Percentiles rank a stretch among this genome's conserved stretches.
Conservation (phyloP, 2,797 vertebrate genomes). For the Hydrophis major region DNA sequence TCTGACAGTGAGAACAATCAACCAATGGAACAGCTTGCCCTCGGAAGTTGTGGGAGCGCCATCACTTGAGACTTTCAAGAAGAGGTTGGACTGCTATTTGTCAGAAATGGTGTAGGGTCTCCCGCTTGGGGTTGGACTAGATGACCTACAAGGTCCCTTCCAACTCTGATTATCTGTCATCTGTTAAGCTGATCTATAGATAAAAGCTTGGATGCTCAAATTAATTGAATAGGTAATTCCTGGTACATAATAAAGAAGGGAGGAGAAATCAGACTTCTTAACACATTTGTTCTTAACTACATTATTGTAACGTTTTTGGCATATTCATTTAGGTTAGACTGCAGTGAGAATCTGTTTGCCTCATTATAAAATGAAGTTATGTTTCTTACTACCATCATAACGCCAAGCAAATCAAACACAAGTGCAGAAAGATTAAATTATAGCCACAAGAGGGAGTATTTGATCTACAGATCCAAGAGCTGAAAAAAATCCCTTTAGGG, state of each 20-base stretch:
- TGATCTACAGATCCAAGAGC: slow-evolving; percentile 48
- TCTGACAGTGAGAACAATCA: too few species aligned
- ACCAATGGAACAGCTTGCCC: too few species aligned
- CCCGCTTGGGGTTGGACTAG: too few species aligned
- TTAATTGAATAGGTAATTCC: not conserved
- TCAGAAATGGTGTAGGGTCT: too few species aligned
- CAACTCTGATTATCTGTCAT: too few species aligned
- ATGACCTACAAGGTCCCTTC: too few species aligned
- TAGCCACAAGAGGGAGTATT: slow-evolving; percentile 67
- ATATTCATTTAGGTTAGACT: not conserved
- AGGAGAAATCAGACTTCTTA: not conserved
- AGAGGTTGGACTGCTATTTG: too few species aligned
- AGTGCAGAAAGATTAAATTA: not conserved
- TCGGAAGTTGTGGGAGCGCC: too few species aligned
- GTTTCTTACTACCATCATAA: not conserved
- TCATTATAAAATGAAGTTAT: not conserved
- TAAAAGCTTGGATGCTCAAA: not conserved
- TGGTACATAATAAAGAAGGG: not conserved
- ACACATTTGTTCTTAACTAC: not conserved
- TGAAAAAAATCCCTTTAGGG: not conserved
- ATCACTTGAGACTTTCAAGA: too few species aligned
- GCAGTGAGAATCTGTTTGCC: not conserved
- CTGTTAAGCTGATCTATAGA: not conserved
- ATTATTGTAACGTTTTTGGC: not conserved
- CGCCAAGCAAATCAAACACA: not conserved